phyloP scores from a whole-genome alignment of 2,797 vertebrate species.

The Perodicticus potto region DNA sequence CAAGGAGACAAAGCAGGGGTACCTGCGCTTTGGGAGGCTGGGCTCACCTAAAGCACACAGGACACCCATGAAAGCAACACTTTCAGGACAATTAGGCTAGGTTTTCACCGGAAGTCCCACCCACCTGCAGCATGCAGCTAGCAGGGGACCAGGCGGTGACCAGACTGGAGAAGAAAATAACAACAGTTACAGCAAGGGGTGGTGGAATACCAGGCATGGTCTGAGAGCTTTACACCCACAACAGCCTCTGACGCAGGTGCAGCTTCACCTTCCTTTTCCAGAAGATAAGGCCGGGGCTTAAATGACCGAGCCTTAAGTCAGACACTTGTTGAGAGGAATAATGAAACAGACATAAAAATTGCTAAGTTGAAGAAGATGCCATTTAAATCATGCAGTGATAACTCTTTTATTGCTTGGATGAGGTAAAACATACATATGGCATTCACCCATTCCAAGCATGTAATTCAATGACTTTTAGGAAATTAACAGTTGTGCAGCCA shows the following conservation, averaged over 20 bases:
- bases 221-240: neutral
- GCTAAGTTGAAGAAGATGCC: neutral
- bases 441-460: neutral
- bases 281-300: neutral
- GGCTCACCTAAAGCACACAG: neutral
- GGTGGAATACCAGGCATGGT: neutral
- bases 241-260: neutral
- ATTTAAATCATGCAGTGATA: neutral
- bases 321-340: neutral
- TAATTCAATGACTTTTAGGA: neutral
- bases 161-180: neutral
- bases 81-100: neutral
- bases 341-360: neutral
- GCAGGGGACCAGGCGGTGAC: neutral
- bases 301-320: neutral
- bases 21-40: neutral
- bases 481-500: neutral
- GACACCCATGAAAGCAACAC: neutral
- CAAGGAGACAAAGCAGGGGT: neutral
- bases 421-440: neutral
- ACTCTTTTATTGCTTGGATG: neutral
- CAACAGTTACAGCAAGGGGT: rapidly evolving
- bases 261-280: neutral
- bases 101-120: neutral
- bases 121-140: neutral